phyloP scores from a whole-genome alignment of 2,888 invertebrate species.

The Campoplex nolae region DNA sequence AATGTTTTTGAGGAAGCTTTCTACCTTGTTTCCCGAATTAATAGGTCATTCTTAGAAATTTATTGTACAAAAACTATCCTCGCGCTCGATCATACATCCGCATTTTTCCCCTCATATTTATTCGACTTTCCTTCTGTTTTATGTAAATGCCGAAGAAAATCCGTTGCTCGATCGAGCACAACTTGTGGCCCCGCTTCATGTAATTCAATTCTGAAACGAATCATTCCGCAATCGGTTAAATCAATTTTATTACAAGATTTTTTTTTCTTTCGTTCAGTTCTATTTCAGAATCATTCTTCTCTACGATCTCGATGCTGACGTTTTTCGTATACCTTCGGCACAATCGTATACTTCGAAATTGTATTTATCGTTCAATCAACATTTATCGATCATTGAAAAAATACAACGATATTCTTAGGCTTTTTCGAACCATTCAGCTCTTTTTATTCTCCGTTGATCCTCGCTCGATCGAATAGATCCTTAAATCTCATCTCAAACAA shows the following conservation, averaged over 20 bases:
- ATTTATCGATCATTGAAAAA: background rate
- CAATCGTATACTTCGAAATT: no score
- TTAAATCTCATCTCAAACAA: no score
- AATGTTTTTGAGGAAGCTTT: conserved; percentile 24
- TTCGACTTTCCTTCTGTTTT: conserved; percentile 18
- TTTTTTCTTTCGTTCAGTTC: background rate
- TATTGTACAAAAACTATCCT: conserved; percentile 6
- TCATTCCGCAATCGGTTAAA: background rate
- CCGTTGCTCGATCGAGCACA: background rate
- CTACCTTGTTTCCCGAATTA: conserved; percentile 8
- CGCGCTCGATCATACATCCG: conserved; percentile 2
- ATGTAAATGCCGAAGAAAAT: conserved; percentile 7
- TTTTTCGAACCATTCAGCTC: background rate
- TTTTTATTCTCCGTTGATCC: background rate
- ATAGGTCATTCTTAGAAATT: conserved; percentile 31
- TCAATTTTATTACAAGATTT: background rate
- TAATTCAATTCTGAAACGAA: background rate
- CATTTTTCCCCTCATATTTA: background rate
- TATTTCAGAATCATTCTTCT: background rate
- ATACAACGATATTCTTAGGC: background rate
- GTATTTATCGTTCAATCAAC: no score
- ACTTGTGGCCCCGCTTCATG: background rate
- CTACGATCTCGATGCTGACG: background rate
- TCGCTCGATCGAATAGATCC: background rate
- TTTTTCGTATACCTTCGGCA: background rate